Base-by-base conservation (phyloP, 2,797 vertebrate genomes). In the Lophotriccus pileatus region DNA sequence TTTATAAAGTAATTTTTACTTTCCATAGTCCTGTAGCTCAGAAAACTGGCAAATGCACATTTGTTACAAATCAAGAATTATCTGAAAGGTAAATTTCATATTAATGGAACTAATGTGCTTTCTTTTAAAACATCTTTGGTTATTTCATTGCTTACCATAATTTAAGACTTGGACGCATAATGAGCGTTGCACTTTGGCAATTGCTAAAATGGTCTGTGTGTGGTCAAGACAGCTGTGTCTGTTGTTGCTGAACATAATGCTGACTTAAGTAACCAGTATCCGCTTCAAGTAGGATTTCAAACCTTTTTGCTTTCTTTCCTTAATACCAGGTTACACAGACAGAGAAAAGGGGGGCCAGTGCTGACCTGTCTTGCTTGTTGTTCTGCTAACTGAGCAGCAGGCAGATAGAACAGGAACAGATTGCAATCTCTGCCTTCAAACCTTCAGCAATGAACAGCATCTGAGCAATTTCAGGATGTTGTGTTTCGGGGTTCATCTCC, bases 221-320 rank as follows among this genome's bases (percentile, higher is more conserved):
- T 96, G 96, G 94, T 96, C 96, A 97, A 92, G 94, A 96, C 95
- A 97, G 94, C 95, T 95, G 96, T 81, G 91, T 72, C 95, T 96
- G 93, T 94, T 95, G 94, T 93, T 94, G 75, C 79, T 93, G 93
- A 95, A 91, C 86, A 93, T 96, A 96, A 95, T 93, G 91, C 96
- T 97, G 95, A 97, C 94, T 96, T 96, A 95, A 96, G 94, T 94
- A 96, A 94, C 90, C 86, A 89, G 94, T 93, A 97, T 97, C 95
- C 74, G 53, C 95, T 96, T 96, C 91, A 94, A 90, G 91, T 94
- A 94, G 95, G 94, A 95, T 97, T 96, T 97, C 73, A 93, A 90
- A 91, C 70, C 91, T 83, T 95, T 94, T 96, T 96, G 91, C 94
- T 97, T 97, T 96, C 92, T 96, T 96, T 95, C 58, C 4, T 69